phyloP scores from a whole-genome alignment of 2,113 vertebrate species.

The Ondatra zibethicus region DNA sequence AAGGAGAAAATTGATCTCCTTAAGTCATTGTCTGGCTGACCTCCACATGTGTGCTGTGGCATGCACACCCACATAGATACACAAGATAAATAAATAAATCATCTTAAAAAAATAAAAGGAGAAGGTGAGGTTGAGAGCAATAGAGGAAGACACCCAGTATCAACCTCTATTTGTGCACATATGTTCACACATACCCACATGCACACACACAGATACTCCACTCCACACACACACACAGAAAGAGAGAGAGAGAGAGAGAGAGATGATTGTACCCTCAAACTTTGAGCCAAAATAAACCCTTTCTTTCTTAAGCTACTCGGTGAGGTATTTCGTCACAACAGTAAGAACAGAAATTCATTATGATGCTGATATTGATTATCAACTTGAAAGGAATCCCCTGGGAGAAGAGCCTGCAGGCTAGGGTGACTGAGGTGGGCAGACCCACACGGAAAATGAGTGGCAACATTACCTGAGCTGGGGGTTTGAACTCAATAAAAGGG shows the following conservation, averaged over 20 bases:
- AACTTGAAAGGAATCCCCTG: background rate
- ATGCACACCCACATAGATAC: background rate
- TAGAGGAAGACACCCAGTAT: background rate
- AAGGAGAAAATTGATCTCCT: background rate
- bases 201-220: background rate
- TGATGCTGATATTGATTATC: background rate
- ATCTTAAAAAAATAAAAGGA: background rate
- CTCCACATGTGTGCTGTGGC: background rate
- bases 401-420: background rate
- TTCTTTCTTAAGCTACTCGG: background rate
- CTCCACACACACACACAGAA: background rate
- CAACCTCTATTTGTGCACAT: background rate
- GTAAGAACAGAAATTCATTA: background rate
- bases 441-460: background rate
- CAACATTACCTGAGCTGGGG: background rate
- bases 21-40: background rate
- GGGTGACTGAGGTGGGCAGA: background rate
- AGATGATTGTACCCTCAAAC: background rate
- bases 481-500: background rate
- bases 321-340: background rate
- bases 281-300: background rate
- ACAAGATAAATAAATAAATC: background rate
- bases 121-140: background rate
- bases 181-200: background rate
- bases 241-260: too few relatives aligned